Base-by-base conservation (phyloP, 2,888 invertebrate genomes). In the Electrophaes corylata region DNA sequence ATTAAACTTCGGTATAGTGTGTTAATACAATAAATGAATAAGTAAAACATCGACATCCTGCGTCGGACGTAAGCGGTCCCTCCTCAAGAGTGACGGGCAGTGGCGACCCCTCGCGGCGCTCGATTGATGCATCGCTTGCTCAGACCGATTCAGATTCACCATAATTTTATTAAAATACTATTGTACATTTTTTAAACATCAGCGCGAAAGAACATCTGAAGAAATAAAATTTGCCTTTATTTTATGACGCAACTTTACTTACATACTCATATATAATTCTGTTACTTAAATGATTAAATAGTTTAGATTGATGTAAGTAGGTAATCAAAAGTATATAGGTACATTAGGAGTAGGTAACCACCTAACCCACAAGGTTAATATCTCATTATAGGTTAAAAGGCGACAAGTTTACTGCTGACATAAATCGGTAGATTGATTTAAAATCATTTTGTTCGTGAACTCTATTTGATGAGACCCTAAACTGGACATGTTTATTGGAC, bases 91-190 rank as follows among this genome's bases (percentile, higher is more conserved):
- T 77, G 77, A 78, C 78, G 72, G 72, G 70, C 68, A 70, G 77
- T 73, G 78, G 81, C 80, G 87, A 79, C 86, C 88, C 89, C 90
- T 85, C 75, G 86, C 83, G 71, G 89, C 75, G 89, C 73, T 73
- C 84, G 80, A 81, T 86, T 90, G 90, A 90, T 90, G 88, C 88
- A 90, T 90, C 83, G 84, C 79, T 79, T 80, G 84, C 75, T 78
- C 80, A 71, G 67, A 73, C 74, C 67, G 72, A 76, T 73, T 75
- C 75, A 64, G 67, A 74, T 74, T 73, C 74, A 73, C 70, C 67
- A 61, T 66, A 67, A 68, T 72, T 73, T 73, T 72, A 73, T 71
- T 72, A 60, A 60, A n/a, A 53, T 54, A 41, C 55, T 62, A 68
- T 69, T 71, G 63, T 47, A 50, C 58, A 49, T 35, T 29, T 54